A percentile compares a stretch with the other conserved stretches of the same genome.
phyloP scores from a whole-genome alignment of 2,113 vertebrate genomes.

The Meles meles region DNA sequence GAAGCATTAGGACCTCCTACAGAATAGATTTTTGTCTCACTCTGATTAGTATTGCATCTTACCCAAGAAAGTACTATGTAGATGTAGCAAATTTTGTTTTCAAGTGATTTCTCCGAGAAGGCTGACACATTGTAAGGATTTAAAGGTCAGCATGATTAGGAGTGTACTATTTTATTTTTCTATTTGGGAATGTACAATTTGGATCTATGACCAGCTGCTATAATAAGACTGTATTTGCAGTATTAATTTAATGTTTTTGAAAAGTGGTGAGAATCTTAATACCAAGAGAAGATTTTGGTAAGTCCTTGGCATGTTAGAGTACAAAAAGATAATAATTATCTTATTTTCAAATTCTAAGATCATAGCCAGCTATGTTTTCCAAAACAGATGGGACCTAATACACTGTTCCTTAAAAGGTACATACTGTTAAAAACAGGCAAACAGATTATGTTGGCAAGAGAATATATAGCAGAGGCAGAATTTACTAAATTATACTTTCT shows the following conservation, averaged over 20 bases:
- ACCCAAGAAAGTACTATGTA: background rate
- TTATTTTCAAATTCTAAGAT: background rate
- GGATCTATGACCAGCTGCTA: background rate
- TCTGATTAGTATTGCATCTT: background rate
- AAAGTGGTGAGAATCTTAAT: background rate
- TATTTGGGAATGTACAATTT: background rate
- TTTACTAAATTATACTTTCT: background rate
- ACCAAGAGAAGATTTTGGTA: constrained; percentile 12
- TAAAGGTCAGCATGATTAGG: background rate
- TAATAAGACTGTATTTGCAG: background rate
- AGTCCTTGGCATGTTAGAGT: background rate
- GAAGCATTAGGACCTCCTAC: background rate
- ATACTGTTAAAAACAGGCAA: constrained; percentile 10
- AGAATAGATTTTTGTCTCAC: background rate
- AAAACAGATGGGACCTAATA: background rate
- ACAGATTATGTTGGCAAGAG: background rate
- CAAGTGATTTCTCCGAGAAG: background rate
- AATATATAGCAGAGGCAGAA: background rate
- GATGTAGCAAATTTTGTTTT: background rate
- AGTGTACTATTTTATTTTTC: background rate
- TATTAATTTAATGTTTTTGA: background rate
- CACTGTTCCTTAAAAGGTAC: background rate
- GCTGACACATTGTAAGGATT: background rate
- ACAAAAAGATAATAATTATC: background rate
- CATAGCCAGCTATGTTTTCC: background rate